These are phyloP conservation scores for Chiloscyllium plagiosum DNA, from an alignment of 2,113 vertebrate species.

Conservation along the genomic window DNA sequence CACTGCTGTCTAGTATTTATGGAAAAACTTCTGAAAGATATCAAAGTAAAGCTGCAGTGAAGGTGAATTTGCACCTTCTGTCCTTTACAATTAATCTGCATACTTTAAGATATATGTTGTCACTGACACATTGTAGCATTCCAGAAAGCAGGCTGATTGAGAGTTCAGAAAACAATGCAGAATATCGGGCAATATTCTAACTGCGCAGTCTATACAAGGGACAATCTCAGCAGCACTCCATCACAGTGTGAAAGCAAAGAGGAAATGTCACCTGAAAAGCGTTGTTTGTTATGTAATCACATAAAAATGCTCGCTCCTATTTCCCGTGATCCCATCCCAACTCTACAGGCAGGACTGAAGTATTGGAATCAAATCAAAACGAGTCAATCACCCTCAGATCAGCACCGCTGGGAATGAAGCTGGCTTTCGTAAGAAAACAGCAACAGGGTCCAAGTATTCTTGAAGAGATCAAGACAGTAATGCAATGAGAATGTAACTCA, in stretches of 20 bases:
- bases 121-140: not conserved
- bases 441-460: constrained; percentile 6
- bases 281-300: constrained; percentile 22
- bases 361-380: constrained; percentile 17
- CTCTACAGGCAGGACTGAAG: constrained; percentile 7
- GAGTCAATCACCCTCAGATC: not conserved
- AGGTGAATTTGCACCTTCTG: not conserved
- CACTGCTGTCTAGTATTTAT: not conserved
- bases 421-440: constrained; percentile 11
- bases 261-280: constrained; percentile 25
- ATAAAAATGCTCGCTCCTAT: constrained; percentile 28
- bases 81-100: not conserved
- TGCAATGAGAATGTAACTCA: constrained; percentile 11
- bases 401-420: not conserved
- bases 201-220: not conserved
- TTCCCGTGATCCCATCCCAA: constrained; percentile 31
- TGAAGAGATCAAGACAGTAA: constrained; percentile 12
- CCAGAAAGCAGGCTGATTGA: not conserved
- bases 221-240: constrained; percentile 30
- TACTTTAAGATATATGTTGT: not conserved
- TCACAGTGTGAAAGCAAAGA: not conserved
- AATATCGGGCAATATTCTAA: not conserved
- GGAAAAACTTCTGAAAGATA: not conserved
- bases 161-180: not conserved
- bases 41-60: not conserved